Base-by-base conservation (phyloP, 64 coral and sea anemone genomes). In the Catalaphyllia jardinei region DNA sequence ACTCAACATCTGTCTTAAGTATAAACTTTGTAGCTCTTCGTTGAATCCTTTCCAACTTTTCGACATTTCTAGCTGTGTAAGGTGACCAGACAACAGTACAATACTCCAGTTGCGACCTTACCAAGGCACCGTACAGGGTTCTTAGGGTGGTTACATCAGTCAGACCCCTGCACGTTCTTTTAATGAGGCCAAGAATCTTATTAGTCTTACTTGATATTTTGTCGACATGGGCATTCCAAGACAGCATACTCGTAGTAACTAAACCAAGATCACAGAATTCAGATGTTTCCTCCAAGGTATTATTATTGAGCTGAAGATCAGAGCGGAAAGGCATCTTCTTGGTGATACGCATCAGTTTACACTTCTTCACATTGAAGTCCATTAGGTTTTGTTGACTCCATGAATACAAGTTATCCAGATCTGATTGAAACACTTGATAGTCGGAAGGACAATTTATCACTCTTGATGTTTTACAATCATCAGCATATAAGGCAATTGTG, bases 31-130 rank as follows among this genome's bases (percentile, higher is more conserved):
- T 35, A 35, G 33, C 33, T 9, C 78, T 71, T 73, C 79, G 33
- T 62, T 80, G 76, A 29, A 89, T 27, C 69, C 62, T 89, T 54
- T 79, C 75, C 28, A 89, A 27, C 28, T 67, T 79, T 8, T 51
- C 62, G 22, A 65, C 38, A 33, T 79, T 72, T 67, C 38, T 79
- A 29, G 22, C 59, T 62, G 87, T 79, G 76, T 69, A 71, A 14
- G 75, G 88, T 50, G 76, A 78, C 76, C 75, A 89, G 29, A 89
- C 76, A 73, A 80, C 39, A 29, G 77, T 50, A 55, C 78, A 69
- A 50, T 82, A 90, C 78, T 90, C 88, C 64, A 90, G 55, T 17
- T 82, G 50, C 10, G 76, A 82, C 28, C 88, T 65, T 61, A 90
- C 78, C 29, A 90, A 49, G 77, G 33, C 33, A 35, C 33, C 1